Percentiles rank a stretch among this genome's conserved stretches.
Conservation (phyloP, 2,797 vertebrate species). For the Takifugu ocellatus region DNA sequence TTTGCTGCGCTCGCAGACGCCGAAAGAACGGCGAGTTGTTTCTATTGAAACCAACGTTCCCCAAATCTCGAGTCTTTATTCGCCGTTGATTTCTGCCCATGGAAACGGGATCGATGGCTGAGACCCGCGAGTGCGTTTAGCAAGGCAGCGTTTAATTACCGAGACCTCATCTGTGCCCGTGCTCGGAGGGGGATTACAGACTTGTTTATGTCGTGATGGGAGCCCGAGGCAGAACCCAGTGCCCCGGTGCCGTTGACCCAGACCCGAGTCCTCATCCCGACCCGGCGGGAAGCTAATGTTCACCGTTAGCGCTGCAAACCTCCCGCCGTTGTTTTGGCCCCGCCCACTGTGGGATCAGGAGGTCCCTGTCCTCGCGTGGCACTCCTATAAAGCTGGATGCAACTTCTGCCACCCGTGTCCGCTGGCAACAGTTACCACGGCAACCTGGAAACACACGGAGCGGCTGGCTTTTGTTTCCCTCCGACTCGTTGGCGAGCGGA, state of each 20-base stretch:
- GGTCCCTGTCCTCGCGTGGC: slow-evolving; percentile 35
- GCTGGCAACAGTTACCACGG: slow-evolving; percentile 60
- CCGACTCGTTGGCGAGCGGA: slow-evolving; percentile 32
- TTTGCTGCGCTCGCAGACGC: slow-evolving; percentile 18
- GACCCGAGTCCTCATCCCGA: neutral
- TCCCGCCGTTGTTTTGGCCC: neutral
- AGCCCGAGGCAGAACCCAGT: neutral
- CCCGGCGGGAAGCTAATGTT: neutral
- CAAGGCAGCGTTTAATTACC: no score
- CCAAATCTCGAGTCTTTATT: neutral
- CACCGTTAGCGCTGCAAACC: neutral
- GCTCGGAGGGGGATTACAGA: neutral
- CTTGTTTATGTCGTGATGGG: neutral
- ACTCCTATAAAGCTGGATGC: slow-evolving; percentile 38
- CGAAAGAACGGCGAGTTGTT: neutral
- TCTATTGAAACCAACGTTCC: no score
- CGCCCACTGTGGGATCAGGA: slow-evolving; percentile 5
- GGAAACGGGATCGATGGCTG: no score
- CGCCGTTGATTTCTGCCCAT: neutral
- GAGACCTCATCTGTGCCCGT: neutral
- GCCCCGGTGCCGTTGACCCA: neutral
- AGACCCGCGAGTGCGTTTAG: no score
- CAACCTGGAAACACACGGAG: slow-evolving; percentile 35
- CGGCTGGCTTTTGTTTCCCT: slow-evolving; percentile 23
- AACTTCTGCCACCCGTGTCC: slow-evolving; percentile 28